Evolutionary conservation across 2,113 vertebrate genomes (phyloP), one percentile per base, ranked within the genome.

Genomic region (Tragulus kanchil): DNA sequence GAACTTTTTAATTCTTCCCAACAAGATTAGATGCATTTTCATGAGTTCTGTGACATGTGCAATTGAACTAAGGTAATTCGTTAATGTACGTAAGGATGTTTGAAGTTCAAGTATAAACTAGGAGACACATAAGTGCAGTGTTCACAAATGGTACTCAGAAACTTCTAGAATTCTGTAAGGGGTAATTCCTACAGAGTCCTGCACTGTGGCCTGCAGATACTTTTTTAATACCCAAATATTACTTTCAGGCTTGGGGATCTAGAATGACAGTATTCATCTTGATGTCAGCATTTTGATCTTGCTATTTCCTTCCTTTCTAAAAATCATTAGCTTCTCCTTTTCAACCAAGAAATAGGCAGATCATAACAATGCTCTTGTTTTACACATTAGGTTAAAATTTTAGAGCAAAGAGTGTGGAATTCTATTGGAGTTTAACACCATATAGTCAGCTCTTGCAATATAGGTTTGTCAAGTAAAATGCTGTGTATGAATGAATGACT

Each of bases 241-340:
- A 82, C 42, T 48, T 45, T 86, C 58, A 54, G 52, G 45, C 69
- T n/a, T 52, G 10, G n/a, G 13, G 13, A 23, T 48, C 36, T 78
- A 84, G 26, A 86, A 42, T 94, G 94, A 93, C 16, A 92, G 36
- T 15, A 67, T 85, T 59, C n/a, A 87, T 73, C 61, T 75, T 69
- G 62, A 84, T 54, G 45, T 87, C 45, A 90, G 19, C 28, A 85
- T 86, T 79, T 95, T 21, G 61, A 14, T 85, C 83, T 85, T 58
- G 67, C 6, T 82, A 9, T 23, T 62, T 78, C 67, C 89, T 58
- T 13, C n/a, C 28, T 31, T 82, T 62, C 54, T 59, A 71, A 89
- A 89, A 97, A 67, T 54, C 15, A 42, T 15, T 56, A 71, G 8
- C 5, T 69, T 82, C 48, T 59, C 21, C 90, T 81, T 86, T 79